Conservation (phyloP, 2,113 vertebrate species). For the Octodon degus region DNA sequence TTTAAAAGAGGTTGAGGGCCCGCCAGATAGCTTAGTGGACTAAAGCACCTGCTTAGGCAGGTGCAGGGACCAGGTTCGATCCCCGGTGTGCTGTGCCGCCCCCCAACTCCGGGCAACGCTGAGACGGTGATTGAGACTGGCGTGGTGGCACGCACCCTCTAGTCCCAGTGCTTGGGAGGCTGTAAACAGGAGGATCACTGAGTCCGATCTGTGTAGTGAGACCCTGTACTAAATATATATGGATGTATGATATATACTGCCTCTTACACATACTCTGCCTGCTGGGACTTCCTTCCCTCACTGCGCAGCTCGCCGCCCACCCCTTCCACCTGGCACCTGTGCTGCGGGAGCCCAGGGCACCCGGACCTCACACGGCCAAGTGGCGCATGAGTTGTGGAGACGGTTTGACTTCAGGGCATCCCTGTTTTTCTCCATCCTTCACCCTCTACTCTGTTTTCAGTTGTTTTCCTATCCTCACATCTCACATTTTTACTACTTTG, state of each 20-base stretch:
- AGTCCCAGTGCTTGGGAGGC: too few relatives aligned
- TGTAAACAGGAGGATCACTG: too few relatives aligned
- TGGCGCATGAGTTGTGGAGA: not conserved
- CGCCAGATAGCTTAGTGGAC: too few relatives aligned
- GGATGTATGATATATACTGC: not conserved
- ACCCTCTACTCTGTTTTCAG: not conserved
- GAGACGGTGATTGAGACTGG: too few relatives aligned
- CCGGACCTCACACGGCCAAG: not conserved
- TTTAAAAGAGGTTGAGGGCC: slow-evolving; percentile 68
- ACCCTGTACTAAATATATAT: too few relatives aligned
- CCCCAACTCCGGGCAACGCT: too few relatives aligned
- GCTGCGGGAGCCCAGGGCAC: not conserved
- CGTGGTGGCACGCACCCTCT: too few relatives aligned
- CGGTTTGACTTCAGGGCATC: not conserved
- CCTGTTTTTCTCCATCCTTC: not conserved
- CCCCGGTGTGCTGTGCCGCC: too few relatives aligned
- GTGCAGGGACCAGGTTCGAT: too few relatives aligned
- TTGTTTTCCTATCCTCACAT: not conserved
- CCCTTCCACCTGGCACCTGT: fast-evolving
- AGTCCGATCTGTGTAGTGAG: too few relatives aligned
- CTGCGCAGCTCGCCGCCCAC: not conserved
- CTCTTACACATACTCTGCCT: slow-evolving; percentile 36
- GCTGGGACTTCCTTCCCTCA: not conserved
- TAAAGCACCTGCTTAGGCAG: too few relatives aligned
- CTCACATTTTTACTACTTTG: not conserved